Percentiles rank a stretch among this genome's conserved stretches.
phyloP scores from a whole-genome alignment of 1,140 invertebrate genomes.

The Papilio xuthus region DNA sequence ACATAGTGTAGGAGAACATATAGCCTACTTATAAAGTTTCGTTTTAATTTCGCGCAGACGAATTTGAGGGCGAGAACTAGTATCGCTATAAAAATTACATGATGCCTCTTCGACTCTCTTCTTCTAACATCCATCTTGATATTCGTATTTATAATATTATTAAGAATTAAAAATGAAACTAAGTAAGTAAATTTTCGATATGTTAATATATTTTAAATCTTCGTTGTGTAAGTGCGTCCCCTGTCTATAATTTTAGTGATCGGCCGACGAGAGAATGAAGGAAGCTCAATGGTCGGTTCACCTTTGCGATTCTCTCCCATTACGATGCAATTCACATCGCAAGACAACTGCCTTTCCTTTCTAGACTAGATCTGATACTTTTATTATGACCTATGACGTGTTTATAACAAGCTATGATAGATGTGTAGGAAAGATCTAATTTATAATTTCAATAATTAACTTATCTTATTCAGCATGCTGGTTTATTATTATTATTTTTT shows the following conservation, averaged over 20 bases:
- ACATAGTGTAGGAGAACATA: too few species aligned
- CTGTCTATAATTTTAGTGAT: constrained; percentile 41
- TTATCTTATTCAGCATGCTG: neutral
- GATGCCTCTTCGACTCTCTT: too few species aligned
- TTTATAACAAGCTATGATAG: neutral
- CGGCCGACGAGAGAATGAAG: constrained; percentile 43
- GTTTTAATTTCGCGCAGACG: too few species aligned
- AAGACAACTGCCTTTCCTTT: constrained; percentile 40
- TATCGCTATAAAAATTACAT: too few species aligned
- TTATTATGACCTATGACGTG: constrained; percentile 12
- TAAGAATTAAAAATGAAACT: too few species aligned
- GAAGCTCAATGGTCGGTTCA: constrained; percentile 41
- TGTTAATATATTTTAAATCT: neutral
- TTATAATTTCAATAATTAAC: neutral
- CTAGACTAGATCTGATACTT: constrained; percentile 39
- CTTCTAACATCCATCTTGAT: too few species aligned
- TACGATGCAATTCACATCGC: constrained; percentile 43
- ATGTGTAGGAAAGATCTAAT: neutral
- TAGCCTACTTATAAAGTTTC: too few species aligned
- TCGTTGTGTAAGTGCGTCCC: constrained; percentile 33
- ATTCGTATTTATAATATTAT: too few species aligned
- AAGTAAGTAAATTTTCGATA: too few species aligned
- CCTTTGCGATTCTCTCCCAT: constrained; percentile 36
- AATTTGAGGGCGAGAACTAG: too few species aligned
- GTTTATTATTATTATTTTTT: neutral